These are phyloP conservation scores for Scortum barcoo DNA, from an alignment of 2,113 vertebrate genomes.

Conservation along the genomic window DNA sequence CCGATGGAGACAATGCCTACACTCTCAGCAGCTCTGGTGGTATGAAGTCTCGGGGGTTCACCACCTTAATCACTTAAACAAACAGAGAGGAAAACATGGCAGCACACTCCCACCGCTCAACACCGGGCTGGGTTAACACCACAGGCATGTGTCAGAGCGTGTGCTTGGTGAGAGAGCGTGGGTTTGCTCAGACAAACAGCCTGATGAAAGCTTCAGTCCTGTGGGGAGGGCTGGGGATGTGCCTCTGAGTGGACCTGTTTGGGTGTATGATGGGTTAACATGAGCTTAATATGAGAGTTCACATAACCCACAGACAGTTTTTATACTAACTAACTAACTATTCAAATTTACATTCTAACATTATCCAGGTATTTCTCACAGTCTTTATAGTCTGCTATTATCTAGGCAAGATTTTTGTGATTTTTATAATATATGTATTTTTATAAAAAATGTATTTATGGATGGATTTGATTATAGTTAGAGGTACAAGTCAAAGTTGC, in stretches of 20 bases:
- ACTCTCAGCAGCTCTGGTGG: constrained; percentile 30
- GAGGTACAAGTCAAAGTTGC: constrained; percentile 1
- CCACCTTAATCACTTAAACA: constrained; percentile 74
- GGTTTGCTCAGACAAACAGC: constrained; percentile 62
- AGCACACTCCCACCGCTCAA: constrained; percentile 68
- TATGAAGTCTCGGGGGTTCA: constrained; percentile 58
- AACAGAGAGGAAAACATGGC: constrained; percentile 60
- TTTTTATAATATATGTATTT: neutral
- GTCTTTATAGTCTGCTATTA: neutral
- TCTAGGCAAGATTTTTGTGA: neutral
- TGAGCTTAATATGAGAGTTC: constrained; percentile 10
- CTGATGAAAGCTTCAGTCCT: constrained; percentile 67
- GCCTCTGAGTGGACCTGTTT: constrained; percentile 24
- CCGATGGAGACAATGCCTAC: constrained; percentile 8
- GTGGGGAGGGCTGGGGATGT: constrained; percentile 29
- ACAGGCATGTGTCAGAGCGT: constrained; percentile 56
- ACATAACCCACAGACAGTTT: neutral
- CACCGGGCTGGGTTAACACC: constrained; percentile 51
- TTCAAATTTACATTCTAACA: too few species aligned
- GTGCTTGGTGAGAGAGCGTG: constrained; percentile 23
- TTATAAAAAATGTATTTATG: too few species aligned
- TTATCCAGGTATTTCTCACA: neutral
- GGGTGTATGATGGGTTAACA: constrained; percentile 1
- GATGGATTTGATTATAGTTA: too few species aligned
- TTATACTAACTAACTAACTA: too few species aligned